Conservation (phyloP, 2,888 invertebrate genomes). For the Apodemia mormo region DNA sequence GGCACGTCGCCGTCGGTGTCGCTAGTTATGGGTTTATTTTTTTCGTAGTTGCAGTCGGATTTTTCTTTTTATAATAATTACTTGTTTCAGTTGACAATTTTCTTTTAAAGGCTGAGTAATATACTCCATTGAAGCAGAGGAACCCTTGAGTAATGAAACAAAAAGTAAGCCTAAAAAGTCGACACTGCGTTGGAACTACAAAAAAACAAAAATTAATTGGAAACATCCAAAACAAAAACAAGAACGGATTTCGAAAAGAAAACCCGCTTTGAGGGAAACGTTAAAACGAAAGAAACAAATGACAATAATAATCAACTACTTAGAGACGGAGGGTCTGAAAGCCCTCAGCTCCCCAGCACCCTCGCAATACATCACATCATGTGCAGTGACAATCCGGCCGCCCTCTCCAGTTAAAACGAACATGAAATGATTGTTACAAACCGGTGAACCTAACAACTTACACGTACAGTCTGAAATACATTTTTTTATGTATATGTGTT, state of each 20-base stretch:
- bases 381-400: conserved; percentile 43
- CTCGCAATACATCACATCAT: conserved; percentile 53
- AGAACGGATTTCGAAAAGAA: conserved; percentile 20
- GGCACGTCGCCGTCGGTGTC: no score
- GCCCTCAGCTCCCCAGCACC: conserved; percentile 42
- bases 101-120: no score
- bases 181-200: background rate
- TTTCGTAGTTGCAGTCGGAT: no score
- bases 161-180: background rate
- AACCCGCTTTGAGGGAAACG: conserved; percentile 29
- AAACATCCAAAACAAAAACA: conserved; percentile 26
- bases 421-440: conserved; percentile 28
- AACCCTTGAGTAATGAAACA: background rate
- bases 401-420: conserved; percentile 30
- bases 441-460: conserved; percentile 12
- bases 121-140: no score
- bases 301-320: conserved; percentile 44
- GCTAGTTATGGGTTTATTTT: no score
- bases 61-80: no score
- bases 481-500: background rate
- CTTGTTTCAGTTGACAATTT: no score
- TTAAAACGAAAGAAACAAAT: conserved; percentile 39
- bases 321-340: conserved; percentile 40
- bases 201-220: conserved; percentile 24
- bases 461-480: background rate